Percentiles rank a stretch among this genome's conserved stretches.
These are phyloP conservation scores for Dinocampus coccinellae DNA, from an alignment of 2,888 invertebrate species.

Conservation along the genomic window DNA sequence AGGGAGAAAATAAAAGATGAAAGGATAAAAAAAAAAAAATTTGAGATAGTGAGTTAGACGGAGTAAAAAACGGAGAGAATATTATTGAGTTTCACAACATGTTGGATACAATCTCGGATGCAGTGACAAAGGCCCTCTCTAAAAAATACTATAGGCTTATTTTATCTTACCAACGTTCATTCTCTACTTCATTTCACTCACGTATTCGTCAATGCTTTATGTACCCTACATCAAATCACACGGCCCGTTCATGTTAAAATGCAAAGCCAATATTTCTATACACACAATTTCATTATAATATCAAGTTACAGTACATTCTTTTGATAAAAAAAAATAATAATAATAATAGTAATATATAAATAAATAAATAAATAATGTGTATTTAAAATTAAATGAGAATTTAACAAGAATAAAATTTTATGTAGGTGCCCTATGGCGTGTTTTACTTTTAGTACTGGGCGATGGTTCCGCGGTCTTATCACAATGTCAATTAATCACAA, in stretches of 20 bases:
- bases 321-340: too few relatives aligned
- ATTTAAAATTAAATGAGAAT: slow-evolving; percentile 37
- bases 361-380: not conserved
- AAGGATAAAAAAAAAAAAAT: slow-evolving; percentile 12
- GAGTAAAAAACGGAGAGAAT: too few relatives aligned
- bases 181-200: not conserved
- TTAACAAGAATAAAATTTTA: slow-evolving; percentile 37
- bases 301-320: not conserved
- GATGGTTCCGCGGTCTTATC: slow-evolving; percentile 44
- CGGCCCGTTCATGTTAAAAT: not conserved
- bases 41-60: too few relatives aligned
- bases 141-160: slow-evolving; percentile 23
- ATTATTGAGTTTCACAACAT: slow-evolving; percentile 15
- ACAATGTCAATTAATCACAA: slow-evolving; percentile 47
- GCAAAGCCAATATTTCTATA: not conserved
- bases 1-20: not conserved
- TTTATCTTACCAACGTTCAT: not conserved
- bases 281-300: slow-evolving; percentile 11
- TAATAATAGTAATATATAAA: too few relatives aligned
- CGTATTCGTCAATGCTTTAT: not conserved
- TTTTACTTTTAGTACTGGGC: slow-evolving; percentile 41
- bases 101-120: not conserved
- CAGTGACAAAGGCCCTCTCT: slow-evolving; percentile 15
- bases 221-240: not conserved
- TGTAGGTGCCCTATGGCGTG: slow-evolving; percentile 41